Conservation (phyloP, 2,113 vertebrate genomes). For the Hirundichthys speculiger region DNA sequence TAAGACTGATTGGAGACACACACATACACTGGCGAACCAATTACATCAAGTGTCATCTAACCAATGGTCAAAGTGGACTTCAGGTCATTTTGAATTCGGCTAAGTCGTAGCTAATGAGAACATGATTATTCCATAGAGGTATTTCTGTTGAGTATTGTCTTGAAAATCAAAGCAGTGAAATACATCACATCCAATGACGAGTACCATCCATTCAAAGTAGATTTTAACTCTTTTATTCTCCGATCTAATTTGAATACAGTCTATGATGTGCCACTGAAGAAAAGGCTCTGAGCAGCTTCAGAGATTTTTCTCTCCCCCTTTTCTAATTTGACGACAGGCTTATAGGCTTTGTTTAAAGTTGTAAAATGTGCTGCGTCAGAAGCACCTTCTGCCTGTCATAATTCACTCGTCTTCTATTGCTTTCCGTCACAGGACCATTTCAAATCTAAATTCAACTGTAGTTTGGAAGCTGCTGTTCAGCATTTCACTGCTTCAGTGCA, state of each 20-base stretch:
- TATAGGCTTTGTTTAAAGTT: slow-evolving; percentile 27
- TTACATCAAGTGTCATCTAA: slow-evolving; percentile 50
- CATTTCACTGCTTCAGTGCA: slow-evolving; percentile 33
- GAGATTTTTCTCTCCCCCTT: too few relatives aligned
- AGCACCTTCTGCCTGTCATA: slow-evolving; percentile 29
- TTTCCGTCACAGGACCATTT: slow-evolving; percentile 37
- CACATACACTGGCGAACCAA: slow-evolving; percentile 45
- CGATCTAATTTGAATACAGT: slow-evolving; percentile 2
- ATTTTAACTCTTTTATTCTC: too few relatives aligned
- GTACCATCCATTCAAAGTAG: too few relatives aligned
- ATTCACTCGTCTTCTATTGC: slow-evolving; percentile 32
- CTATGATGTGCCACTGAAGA: slow-evolving; percentile 1
- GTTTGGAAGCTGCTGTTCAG: slow-evolving; percentile 39
- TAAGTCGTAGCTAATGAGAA: slow-evolving; percentile 39
- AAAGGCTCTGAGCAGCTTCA: slow-evolving; percentile 22
- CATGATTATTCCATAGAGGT: slow-evolving; percentile 32
- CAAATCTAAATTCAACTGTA: slow-evolving; percentile 54
- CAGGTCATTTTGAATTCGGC: slow-evolving; percentile 50
- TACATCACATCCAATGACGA: slow-evolving; percentile 3
- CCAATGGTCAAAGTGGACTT: slow-evolving; percentile 44
- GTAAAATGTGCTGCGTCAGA: slow-evolving; percentile 48
- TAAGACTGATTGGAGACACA: slow-evolving; percentile 57
- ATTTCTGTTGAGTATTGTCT: slow-evolving; percentile 24
- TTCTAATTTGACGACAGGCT: too few relatives aligned
- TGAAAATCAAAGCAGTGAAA: slow-evolving; percentile 37